phyloP scores from a whole-genome alignment of 2,113 vertebrate species.

The Ctenodactylus gundi region DNA sequence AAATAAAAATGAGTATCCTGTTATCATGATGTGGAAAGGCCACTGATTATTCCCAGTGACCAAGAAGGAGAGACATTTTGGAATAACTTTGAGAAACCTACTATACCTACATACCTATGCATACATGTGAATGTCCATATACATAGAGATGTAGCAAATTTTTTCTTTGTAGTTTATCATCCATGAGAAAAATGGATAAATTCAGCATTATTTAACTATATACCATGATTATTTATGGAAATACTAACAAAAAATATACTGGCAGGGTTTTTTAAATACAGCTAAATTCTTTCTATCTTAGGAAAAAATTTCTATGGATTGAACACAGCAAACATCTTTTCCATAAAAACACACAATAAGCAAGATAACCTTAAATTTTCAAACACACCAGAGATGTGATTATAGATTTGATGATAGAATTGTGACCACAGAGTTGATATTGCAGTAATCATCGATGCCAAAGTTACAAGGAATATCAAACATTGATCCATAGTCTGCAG shows the following conservation, averaged over 20 bases:
- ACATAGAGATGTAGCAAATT: neutral
- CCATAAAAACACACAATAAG: neutral
- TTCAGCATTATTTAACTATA: neutral
- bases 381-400: neutral
- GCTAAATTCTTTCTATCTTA: neutral
- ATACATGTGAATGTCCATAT: too few species aligned
- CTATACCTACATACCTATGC: too few species aligned
- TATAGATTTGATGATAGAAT: neutral
- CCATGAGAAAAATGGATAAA: neutral
- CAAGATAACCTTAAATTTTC: constrained; percentile 1
- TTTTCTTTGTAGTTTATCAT: neutral
- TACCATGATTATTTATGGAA: neutral
- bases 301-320: neutral
- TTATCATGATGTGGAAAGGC: neutral
- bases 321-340: neutral
- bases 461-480: neutral
- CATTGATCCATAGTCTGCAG: neutral
- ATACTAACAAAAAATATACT: neutral
- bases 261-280: neutral
- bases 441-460: neutral
- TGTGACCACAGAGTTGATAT: neutral
- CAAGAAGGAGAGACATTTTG: neutral
- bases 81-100: neutral
- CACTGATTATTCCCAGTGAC: neutral
- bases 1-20: constrained; percentile 11